Evolutionary conservation across 2,113 vertebrate genomes (phyloP), one percentile per base, ranked within the genome.

Genomic region (Nettapus auritus): DNA sequence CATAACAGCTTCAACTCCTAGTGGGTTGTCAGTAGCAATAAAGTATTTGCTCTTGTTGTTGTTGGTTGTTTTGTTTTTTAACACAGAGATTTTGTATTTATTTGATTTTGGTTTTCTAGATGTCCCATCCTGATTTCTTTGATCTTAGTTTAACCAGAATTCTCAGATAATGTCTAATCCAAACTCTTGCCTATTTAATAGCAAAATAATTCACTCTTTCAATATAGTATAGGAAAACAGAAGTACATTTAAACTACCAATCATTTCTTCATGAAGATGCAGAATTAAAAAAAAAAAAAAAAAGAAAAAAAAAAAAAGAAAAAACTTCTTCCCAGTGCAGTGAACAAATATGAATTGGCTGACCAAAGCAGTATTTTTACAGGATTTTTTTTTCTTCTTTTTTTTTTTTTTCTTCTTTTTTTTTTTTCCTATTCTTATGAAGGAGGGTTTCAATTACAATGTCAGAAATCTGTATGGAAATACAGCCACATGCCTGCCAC

Each of bases 401-500:
- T 44, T 44, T 42, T 13, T 42, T 42, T 42, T 42, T 42, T 42
- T 15, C 6, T 42, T 46, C 19, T 48, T 50, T 50, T 25, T 25
- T 5, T 2, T 17, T n/a, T 64, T n/a, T 63, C 68, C 23, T 59
- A 19, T 42, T 17, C 11, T 23, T 84, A 4, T 44, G 20, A 86
- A 83, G 36, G 21, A 67, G 3, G 21, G 68, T 18, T n/a, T 62
- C 66, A 50, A 38, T 88, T 79, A 53, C 9, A 60, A 38, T 60
- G 26, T 79, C 0, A 0, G 40, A 34, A 34, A 64, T 46, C 33
- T 53, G 50, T 11, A 8, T 52, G n/a, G 34, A 20, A 38, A 22
- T 7, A 38, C 23, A 75, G 20, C 12, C n/a, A 22, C 5, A 44
- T 20, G 31, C 34, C 38, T 79, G 28, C 21, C 78, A 42, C 21